phyloP scores from a whole-genome alignment of 2,888 invertebrate genomes.

The Plebejus melissa region DNA sequence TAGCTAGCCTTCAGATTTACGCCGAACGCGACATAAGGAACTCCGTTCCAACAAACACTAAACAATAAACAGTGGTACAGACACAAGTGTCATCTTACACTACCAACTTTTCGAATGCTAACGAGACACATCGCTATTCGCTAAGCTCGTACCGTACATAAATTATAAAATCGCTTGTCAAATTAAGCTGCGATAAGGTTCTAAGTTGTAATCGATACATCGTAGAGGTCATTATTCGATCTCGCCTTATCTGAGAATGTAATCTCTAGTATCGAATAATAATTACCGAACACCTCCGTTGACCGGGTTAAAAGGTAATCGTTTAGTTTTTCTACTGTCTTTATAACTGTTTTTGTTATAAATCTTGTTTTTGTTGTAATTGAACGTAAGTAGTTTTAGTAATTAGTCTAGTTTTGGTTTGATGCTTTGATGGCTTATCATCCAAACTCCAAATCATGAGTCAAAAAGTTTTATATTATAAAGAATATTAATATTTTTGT shows the following conservation, averaged over 20 bases:
- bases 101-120: neutral
- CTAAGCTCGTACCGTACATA: neutral
- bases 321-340: conserved; percentile 14
- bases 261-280: conserved; percentile 10
- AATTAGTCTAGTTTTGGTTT: neutral
- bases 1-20: no score
- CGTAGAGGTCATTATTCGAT: conserved; percentile 12
- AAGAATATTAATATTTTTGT: no score
- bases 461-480: no score
- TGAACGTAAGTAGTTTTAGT: neutral
- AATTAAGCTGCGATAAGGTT: neutral
- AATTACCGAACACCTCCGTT: conserved; percentile 20
- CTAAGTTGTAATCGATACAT: conserved; percentile 10
- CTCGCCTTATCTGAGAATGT: conserved; percentile 11
- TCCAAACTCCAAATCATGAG: no score
- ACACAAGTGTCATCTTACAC: neutral
- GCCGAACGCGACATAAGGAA: no score
- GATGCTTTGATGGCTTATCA: no score
- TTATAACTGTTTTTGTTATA: conserved; percentile 6
- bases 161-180: conserved; percentile 25
- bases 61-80: neutral
- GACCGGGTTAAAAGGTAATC: conserved; percentile 18
- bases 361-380: conserved; percentile 3
- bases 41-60: neutral
- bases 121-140: neutral